Base-by-base conservation (phyloP, 2,888 invertebrate genomes). In the Leptura quadrifasciata region DNA sequence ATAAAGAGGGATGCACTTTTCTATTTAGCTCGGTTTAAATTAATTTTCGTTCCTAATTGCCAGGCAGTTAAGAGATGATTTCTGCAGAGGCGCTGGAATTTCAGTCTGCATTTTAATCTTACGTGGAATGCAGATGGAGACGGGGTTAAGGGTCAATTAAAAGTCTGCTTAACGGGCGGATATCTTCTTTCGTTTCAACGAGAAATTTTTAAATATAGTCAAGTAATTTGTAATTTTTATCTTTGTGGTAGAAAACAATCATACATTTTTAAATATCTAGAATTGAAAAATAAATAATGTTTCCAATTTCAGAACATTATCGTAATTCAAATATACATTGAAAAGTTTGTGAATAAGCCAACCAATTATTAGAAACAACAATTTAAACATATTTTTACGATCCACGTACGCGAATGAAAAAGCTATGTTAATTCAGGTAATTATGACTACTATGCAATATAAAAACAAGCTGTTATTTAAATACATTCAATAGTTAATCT, bases 1-100 rank as follows among this genome's bases (percentile, higher is more conserved):
- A 47, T 47, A n/a, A 47, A 47, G 47, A n/a, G n/a, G 47, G n/a
- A 47, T 47, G 47, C 47, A 47, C 47, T 47, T 47, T 47, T 47
- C 47, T n/a, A 47, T n/a, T 47, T 47, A 47, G n/a, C n/a, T 47
- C n/a, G 47, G n/a, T n/a, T n/a, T n/a, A 47, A 47, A 47, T 47
- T n/a, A 47, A 47, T 47, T 47, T 47, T n/a, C n/a, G n/a, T 15
- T n/a, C 3, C 5, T 47, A 47, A 47, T 47, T 47, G n/a, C 47
- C 5, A 47, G 47, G 4, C 47, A n/a, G 47, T 47, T n/a, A n/a
- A 47, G 47, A 47, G 39, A 12, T 12, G 12, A 47, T 2, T n/a
- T 47, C 47, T 47, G n/a, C 47, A 47, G 2, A 47, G 47, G n/a
- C n/a, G n/a, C 47, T 47, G n/a, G 15, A 47, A 47, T 3, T 47